Evolutionary conservation across 2,888 invertebrate genomes (phyloP), one percentile per base, ranked within the genome.

Genomic region (Allygus modestus): DNA sequence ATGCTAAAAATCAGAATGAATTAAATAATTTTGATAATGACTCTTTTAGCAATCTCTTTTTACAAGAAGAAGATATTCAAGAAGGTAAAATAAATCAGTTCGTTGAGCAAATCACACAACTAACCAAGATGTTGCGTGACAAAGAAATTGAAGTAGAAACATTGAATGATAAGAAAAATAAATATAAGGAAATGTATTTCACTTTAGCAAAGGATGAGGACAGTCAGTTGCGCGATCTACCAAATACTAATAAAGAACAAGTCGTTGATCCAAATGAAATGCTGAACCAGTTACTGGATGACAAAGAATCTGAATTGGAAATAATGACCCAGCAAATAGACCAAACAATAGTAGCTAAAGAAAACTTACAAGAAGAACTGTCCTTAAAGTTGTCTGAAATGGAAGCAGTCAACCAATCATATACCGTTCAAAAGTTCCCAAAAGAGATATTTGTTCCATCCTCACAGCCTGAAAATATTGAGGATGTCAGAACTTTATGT

Each of bases 241-340:
- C 79, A 31, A 58, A 33, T 79, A 31, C 58, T n/a, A 58, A 33
- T 33, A 54, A 58, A 58, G 33, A 79, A 2, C 58, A 54, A 20
- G 58, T 79, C 17, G 12, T 31, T 11, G 73, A 58, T 41, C 71
- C 75, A 75, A 75, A 75, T 58, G 41, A 17, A 12, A 28, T 75
- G 41, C 28, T 83, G 7, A 73, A 83, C 23, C 73, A 83, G 75
- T 61, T 83, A 17, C 31, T 83, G 26, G 75, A 83, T 54, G 83
- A 83, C 28, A 83, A 83, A 75, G 83, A 83, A 83, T 73, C 83
- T 12, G 75, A 83, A 43, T 58, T 83, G 43, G 83, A 83, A 83
- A 51, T 83, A 33, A 75, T 83, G 83, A 83, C 37, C 31, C 83
- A 83, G 23, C 75, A 83, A 26, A 61, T 83, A 23, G 83, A 83